Conservation (phyloP, 2,113 vertebrate genomes). For the Toxostoma redivivum region DNA sequence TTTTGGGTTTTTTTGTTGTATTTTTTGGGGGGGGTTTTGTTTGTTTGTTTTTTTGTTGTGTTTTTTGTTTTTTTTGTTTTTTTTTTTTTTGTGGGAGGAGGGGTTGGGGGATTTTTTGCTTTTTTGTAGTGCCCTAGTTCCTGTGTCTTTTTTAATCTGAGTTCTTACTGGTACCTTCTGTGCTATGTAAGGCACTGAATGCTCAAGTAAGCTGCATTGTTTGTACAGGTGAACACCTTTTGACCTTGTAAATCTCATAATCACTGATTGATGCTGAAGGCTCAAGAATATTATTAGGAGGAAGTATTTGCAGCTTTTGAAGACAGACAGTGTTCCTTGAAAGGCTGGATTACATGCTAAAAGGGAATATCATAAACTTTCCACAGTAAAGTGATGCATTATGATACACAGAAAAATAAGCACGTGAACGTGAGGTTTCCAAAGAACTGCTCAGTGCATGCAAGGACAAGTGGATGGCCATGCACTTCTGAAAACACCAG, state of each 20-base stretch:
- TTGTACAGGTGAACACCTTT: neutral
- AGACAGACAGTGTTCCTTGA: neutral
- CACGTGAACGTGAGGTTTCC: neutral
- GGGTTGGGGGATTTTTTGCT: rapidly evolving
- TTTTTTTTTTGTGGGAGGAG: neutral
- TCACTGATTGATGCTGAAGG: neutral
- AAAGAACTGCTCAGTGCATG: neutral
- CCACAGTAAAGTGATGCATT: neutral
- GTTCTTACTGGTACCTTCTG: neutral
- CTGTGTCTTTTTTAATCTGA: neutral
- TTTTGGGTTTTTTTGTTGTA: neutral
- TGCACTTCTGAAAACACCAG: neutral
- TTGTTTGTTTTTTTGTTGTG: neutral
- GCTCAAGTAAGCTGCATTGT: neutral
- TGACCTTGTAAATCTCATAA: conserved; percentile 6
- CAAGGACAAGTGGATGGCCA: neutral
- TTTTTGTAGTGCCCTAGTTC: neutral
- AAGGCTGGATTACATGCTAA: neutral
- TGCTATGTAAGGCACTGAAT: neutral
- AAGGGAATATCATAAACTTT: neutral
- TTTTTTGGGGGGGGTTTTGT: neutral
- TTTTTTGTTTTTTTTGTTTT: neutral
- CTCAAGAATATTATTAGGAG: neutral
- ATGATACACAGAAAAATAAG: neutral
- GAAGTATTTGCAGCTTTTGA: neutral